Evolutionary conservation across 2,113 vertebrate species (phyloP).

Genomic region (Elgaria multicarinata): DNA sequence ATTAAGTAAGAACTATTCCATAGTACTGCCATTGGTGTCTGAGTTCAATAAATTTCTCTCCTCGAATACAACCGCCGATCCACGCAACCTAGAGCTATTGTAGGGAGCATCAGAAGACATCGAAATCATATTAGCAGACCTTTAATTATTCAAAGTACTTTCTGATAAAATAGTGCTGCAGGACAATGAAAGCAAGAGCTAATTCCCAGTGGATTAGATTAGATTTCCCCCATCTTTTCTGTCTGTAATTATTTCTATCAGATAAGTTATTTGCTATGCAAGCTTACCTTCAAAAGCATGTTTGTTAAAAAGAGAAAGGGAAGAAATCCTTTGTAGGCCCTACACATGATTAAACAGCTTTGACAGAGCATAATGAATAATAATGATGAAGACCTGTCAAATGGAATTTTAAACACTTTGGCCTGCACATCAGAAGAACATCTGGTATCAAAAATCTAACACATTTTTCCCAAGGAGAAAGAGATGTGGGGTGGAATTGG

Average conservation of each 20-base stretch:
- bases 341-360: conserved; percentile 65
- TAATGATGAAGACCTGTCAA: conserved; percentile 56
- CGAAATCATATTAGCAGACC: conserved; percentile 52
- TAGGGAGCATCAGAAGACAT: conserved; percentile 23
- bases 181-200: conserved; percentile 58
- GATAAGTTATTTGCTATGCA: conserved; percentile 71
- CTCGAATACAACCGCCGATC: neutral
- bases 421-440: conserved; percentile 34
- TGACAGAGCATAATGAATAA: conserved; percentile 68
- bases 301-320: conserved; percentile 70
- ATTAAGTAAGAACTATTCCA: neutral
- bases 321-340: conserved; percentile 67
- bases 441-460: conserved; percentile 27
- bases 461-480: neutral
- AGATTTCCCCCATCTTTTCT: conserved; percentile 20
- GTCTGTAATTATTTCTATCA: conserved; percentile 69
- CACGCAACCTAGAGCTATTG: conserved; percentile 32
- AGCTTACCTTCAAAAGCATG: conserved; percentile 68
- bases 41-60: conserved; percentile 9
- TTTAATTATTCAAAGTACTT: conserved; percentile 66
- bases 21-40: conserved; percentile 5
- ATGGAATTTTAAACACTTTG: conserved; percentile 60
- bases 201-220: conserved; percentile 59
- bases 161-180: conserved; percentile 51
- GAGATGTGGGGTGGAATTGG: neutral